phyloP scores from a whole-genome alignment of 2,888 invertebrate species.

The Poecilus cupreus region DNA sequence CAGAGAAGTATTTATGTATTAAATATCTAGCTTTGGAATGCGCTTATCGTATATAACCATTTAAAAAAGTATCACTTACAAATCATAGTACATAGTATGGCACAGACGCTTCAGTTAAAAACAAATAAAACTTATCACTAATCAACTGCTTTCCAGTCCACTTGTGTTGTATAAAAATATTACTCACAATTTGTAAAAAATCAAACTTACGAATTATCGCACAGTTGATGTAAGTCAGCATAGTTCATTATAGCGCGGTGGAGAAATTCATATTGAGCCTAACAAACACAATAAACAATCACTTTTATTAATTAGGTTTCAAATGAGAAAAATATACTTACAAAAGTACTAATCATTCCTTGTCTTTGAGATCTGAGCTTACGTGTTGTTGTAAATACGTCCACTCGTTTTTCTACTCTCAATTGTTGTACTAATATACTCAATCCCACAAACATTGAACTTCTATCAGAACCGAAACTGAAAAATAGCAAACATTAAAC shows the following conservation, averaged over 20 bases:
- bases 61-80: conserved; percentile 53
- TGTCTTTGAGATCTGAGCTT: conserved; percentile 90
- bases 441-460: conserved; percentile 92
- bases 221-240: conserved; percentile 88
- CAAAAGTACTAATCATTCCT: conserved; percentile 88
- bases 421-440: conserved; percentile 90
- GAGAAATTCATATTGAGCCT: conserved; percentile 95
- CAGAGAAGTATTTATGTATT: conserved; percentile 46
- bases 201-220: conserved; percentile 72
- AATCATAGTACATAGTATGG: conserved; percentile 51
- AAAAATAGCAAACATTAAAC: conserved; percentile 64
- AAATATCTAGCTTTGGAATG: conserved; percentile 57
- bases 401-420: conserved; percentile 88
- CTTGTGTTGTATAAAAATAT: conserved; percentile 59
- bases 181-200: conserved; percentile 60
- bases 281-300: conserved; percentile 67
- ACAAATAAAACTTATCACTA: conserved; percentile 52
- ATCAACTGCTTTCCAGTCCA: conserved; percentile 46
- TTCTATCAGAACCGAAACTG: conserved; percentile 90
- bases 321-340: conserved; percentile 69
- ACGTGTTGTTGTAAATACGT: conserved; percentile 88
- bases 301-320: background rate
- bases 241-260: conserved; percentile 94
- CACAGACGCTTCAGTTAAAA: conserved; percentile 50
- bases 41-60: conserved; percentile 53